These are phyloP conservation scores for Linurgus olivaceus DNA, from an alignment of 2,797 vertebrate species.

Conservation along the genomic window DNA sequence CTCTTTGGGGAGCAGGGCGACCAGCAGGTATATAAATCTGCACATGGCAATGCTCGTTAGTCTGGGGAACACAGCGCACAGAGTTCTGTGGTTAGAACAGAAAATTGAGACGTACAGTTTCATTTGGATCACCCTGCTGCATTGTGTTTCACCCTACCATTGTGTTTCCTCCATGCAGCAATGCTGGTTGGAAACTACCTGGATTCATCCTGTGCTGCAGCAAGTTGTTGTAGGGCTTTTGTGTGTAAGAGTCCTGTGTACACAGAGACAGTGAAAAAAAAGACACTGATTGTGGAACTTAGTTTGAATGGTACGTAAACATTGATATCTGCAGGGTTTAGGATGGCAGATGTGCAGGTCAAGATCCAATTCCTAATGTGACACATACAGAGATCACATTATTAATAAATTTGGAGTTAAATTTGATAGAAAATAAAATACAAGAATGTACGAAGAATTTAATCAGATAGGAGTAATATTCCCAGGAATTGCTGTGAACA, in stretches of 20 bases:
- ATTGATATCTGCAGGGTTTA: neutral
- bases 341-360: neutral
- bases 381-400: neutral
- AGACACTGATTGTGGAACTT: neutral
- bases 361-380: neutral
- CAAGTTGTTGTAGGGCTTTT: accelerated
- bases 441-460: neutral
- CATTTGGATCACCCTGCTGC: neutral
- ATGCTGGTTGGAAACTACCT: accelerated
- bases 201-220: neutral
- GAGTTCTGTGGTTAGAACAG: neutral
- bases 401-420: neutral
- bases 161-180: neutral
- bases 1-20: neutral
- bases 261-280: neutral
- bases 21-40: neutral
- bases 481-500: neutral
- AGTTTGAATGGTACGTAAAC: neutral
- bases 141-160: neutral
- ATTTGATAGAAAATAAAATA: neutral
- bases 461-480: neutral
- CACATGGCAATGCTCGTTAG: neutral
- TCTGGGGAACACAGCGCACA: neutral
- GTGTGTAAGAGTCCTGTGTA: neutral
- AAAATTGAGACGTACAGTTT: neutral